phyloP scores from a whole-genome alignment of 2,113 vertebrate species.

The Drymodes brunneopygia region DNA sequence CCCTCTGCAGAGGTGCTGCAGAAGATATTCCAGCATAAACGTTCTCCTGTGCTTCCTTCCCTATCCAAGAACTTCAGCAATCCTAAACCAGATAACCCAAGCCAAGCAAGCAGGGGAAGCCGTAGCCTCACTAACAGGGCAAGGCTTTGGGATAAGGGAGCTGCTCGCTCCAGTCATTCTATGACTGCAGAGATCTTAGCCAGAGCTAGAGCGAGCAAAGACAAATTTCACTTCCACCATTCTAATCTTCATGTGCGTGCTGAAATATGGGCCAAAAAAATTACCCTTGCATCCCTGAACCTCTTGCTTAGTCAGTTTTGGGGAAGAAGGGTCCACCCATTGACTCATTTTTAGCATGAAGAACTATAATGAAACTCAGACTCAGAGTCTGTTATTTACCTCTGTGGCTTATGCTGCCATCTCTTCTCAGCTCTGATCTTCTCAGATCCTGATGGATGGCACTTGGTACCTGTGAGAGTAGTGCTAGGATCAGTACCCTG shows the following conservation, averaged over 20 bases:
- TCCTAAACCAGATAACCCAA: background rate
- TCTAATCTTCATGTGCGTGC: background rate
- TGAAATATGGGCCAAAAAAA: background rate
- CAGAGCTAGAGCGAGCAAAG: background rate
- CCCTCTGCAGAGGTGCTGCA: background rate
- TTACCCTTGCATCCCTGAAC: background rate
- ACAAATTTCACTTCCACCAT: background rate
- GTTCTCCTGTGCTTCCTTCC: background rate
- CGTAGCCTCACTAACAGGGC: background rate
- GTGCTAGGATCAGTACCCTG: background rate
- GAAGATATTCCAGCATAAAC: background rate
- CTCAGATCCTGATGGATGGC: background rate
- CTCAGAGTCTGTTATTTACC: background rate
- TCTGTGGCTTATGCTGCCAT: background rate
- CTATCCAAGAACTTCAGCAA: background rate
- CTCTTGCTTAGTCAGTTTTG: background rate
- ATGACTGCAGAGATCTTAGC: background rate
- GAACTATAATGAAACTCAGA: background rate
- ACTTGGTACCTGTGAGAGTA: background rate
- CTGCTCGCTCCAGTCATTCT: background rate
- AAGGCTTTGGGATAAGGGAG: background rate
- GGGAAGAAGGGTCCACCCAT: background rate
- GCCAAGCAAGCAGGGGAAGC: background rate
- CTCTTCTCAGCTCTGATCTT: background rate
- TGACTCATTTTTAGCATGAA: background rate